Evolutionary conservation across 2,113 vertebrate genomes (phyloP).

Genomic region (Gavia stellata): DNA sequence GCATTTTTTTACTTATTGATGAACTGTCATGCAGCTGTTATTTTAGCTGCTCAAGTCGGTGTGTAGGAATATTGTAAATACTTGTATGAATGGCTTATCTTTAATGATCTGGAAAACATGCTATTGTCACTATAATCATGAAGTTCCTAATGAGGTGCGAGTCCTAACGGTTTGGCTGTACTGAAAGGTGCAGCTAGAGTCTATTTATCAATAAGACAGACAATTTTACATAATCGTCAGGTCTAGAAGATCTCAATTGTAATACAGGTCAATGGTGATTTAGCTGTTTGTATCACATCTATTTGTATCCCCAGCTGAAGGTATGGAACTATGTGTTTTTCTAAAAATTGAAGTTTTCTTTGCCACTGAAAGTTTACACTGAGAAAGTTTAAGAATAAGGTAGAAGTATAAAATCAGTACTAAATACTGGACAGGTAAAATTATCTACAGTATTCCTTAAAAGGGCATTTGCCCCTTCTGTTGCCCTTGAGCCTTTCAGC

Average conservation of each 20-base stretch:
- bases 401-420: neutral
- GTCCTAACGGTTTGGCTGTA: neutral
- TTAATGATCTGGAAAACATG: neutral
- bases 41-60: neutral
- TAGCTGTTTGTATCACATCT: neutral
- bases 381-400: neutral
- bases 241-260: neutral
- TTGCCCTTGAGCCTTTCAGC: conserved; percentile 31
- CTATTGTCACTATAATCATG: neutral
- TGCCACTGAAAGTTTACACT: neutral
- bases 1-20: neutral
- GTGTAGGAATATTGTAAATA: neutral
- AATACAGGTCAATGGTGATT: neutral
- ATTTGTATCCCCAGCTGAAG: neutral
- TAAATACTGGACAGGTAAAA: neutral
- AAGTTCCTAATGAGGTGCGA: neutral
- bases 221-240: accelerated
- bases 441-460: conserved; percentile 23
- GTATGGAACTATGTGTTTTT: neutral
- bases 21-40: neutral
- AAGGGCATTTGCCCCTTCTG: conserved; percentile 11
- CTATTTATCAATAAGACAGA: neutral
- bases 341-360: neutral
- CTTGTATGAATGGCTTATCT: neutral
- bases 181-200: neutral